Percentiles rank a stretch among this genome's conserved stretches.
Evolutionary conservation across 2,113 vertebrate species (phyloP).

Genomic region (Catharus fuscescens): DNA sequence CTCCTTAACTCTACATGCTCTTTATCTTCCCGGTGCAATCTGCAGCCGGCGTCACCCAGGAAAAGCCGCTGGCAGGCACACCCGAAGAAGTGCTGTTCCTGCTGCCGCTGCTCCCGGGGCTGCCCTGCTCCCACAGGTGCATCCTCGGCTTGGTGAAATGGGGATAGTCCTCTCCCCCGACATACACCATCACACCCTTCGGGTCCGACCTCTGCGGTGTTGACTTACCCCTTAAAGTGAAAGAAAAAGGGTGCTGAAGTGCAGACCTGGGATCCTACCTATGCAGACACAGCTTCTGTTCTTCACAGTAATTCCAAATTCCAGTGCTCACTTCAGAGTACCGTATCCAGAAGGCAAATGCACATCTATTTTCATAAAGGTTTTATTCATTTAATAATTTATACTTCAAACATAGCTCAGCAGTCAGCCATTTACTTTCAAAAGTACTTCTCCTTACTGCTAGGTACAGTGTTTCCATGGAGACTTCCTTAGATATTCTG

Average conservation of each 20-base stretch:
- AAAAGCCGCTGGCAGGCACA: background rate
- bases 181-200: rapidly evolving
- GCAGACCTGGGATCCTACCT: background rate
- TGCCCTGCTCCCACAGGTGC: background rate
- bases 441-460: background rate
- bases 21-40: rapidly evolving
- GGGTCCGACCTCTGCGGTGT: rapidly evolving
- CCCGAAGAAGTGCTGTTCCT: rapidly evolving
- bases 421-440: background rate
- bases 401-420: background rate
- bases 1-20: rapidly evolving
- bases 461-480: conserved; percentile 31
- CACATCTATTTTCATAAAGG: background rate
- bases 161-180: rapidly evolving
- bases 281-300: background rate
- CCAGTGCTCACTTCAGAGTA: background rate
- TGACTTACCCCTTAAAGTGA: no score
- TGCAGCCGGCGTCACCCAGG: rapidly evolving
- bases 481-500: background rate
- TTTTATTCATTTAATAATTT: conserved; percentile 2
- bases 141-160: rapidly evolving
- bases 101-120: background rate
- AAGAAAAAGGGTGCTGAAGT: rapidly evolving
- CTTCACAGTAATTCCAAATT: background rate
- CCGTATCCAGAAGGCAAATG: background rate